Base-by-base conservation (phyloP, 2,113 vertebrate species). In the Ploceus nigricollis region DNA sequence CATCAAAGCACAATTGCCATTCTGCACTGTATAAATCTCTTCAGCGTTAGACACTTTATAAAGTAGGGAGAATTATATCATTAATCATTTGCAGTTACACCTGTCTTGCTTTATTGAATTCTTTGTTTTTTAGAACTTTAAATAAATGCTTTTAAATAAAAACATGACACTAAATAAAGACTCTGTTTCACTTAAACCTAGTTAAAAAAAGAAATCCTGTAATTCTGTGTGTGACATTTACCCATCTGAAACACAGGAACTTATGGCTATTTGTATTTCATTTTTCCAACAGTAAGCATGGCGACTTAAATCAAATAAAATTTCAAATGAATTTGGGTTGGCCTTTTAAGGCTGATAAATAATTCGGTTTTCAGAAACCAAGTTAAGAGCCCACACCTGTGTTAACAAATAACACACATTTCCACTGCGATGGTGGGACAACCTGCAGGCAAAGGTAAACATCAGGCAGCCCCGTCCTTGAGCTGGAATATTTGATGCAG, bases 121-220 rank as follows among this genome's bases (percentile, higher is more conserved):
- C 91, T 97, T 97, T 97, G 97, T 94, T 97, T 97, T 97, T 97
- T 78, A 97, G 89, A 97, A 95, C 95, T 97, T 96, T 97, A 96
- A 97, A 97, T 97, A 98, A 98, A 98, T 96, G 95, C 73, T 94
- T 97, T 97, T 93, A 98, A 97, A 95, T 97, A 93, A 97, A 97
- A 97, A 95, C 91, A 96, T 91, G 95, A 96, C 80, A 95, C 91
- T 94, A 96, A 96, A 96, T 95, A 95, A 97, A 96, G 82, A 95
- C 68, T 92, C 50, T 66, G 75, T 89, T 96, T 95, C 91, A 94
- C 83, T 91, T 89, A 97, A 95, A 89, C 27, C 76, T 65, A 85
- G 65, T 56, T 61, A 81, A 66, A 54, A 47, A 82, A 61, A 63
- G 40, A 58, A 64, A 72, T 27, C 48, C 77, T 64, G 89, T 69